Base-by-base conservation (phyloP, 2,113 vertebrate species). In the Chionodraco myersi region DNA sequence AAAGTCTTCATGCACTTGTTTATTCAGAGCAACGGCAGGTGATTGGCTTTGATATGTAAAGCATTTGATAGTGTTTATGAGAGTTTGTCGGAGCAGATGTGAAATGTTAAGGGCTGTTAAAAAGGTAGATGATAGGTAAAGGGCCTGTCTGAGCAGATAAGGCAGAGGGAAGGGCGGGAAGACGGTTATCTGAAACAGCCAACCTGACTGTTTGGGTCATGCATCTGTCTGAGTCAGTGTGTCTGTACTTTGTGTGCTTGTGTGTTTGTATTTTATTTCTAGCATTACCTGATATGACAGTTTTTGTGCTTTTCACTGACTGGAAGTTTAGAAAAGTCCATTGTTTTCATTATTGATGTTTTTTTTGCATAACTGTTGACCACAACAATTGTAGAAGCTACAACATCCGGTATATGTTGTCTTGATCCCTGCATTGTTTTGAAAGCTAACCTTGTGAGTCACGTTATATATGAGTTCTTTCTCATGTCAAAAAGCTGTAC, bases 131-230 rank as follows among this genome's bases (percentile, higher is more conserved):
- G 82, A 91, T 83, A 81, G 59, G 26, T 61, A 23, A 86, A 88
- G 79, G 49, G 67, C 15, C 51, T 80, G 89, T 89, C 90, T 80
- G 88, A 69, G 77, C 57, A 85, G 92, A 93, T 93, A 94, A 93
- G 90, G 69, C 12, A 47, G n/a, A 34, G 75, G 47, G 47, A 72
- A 63, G 52, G 62, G 65, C 47, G 69, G 49, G 12, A 54, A n/a
- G 62, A 58, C 15, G 18, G 80, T 45, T 77, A 61, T 82, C n/a
- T 79, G 77, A 84, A 54, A 65, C 65, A 82, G 77, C 59, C 59
- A 48, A n/a, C 57, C 56, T 41, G 62, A 57, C 51, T 78, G 77
- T 77, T 78, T 84, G 53, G 45, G 36, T 79, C 62, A 69, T 36
- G 64, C 86, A 88, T 89, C 89, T 87, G 86, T 86, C 16, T 86